Conservation (phyloP, 1,140 invertebrate genomes). For the Helicoverpa zea region DNA sequence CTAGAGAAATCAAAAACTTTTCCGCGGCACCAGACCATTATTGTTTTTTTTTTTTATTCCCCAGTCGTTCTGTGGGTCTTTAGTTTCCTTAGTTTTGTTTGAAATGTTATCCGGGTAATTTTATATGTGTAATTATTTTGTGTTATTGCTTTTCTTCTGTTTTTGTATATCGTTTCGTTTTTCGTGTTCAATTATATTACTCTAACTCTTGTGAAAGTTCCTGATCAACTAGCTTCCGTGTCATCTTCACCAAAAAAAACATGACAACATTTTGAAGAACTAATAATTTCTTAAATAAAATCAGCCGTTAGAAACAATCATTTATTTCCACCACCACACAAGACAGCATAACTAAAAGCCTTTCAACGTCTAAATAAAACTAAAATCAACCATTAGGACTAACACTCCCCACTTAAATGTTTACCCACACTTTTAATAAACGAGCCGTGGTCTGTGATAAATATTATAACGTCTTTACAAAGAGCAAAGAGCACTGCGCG, state of each 20-base stretch:
- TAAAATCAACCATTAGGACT: background rate
- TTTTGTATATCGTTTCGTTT: background rate
- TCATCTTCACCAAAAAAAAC: too few species aligned
- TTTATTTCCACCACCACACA: background rate
- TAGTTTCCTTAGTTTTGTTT: constrained; percentile 25
- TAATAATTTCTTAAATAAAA: too few species aligned
- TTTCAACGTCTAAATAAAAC: constrained; percentile 12
- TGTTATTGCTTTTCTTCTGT: constrained; percentile 20
- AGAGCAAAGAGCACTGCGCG: constrained; percentile 44
- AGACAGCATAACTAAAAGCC: constrained; percentile 1
- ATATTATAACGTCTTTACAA: constrained; percentile 49
- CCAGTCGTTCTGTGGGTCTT: constrained; percentile 11
- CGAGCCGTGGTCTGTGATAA: constrained; percentile 42
- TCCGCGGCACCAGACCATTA: constrained; percentile 28
- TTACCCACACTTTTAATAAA: constrained; percentile 45
- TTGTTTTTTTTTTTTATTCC: constrained; percentile 48
- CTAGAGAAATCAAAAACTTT: constrained; percentile 45
- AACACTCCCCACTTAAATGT: constrained; percentile 25
- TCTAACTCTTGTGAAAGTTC: too few species aligned
- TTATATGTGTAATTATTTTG: constrained; percentile 4
- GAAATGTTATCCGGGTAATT: constrained; percentile 18
- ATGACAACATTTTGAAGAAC: too few species aligned
- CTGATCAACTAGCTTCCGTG: too few species aligned
- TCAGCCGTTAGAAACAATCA: background rate
- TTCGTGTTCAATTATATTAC: background rate